Percentiles rank a stretch among this genome's conserved stretches.
phyloP scores from a whole-genome alignment of 1,140 invertebrate genomes.

The Neoseiulus cucumeris region DNA sequence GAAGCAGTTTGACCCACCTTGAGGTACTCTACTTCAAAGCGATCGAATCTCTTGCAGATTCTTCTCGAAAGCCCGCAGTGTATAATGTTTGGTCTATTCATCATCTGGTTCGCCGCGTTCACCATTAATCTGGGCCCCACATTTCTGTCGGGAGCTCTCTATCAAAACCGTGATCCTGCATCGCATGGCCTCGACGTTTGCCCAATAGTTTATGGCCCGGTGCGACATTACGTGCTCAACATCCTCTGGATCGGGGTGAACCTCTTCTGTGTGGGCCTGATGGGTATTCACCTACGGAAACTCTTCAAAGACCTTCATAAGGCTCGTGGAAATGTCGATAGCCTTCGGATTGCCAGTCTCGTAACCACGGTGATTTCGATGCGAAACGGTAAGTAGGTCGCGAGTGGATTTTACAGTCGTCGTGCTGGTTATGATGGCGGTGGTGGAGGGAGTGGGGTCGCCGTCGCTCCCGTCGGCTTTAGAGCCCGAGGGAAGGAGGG shows the following conservation, averaged over 20 bases:
- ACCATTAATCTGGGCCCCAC: slow-evolving; percentile 77
- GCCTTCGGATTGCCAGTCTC: slow-evolving; percentile 47
- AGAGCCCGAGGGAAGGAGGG: no score
- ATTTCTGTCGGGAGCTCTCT: slow-evolving; percentile 60
- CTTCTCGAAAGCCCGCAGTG: slow-evolving; percentile 64
- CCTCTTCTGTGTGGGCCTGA: slow-evolving; percentile 61
- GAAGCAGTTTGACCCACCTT: no score
- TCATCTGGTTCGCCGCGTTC: slow-evolving; percentile 64
- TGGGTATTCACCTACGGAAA: slow-evolving; percentile 58
- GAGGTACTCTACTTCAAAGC: no score
- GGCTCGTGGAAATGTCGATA: slow-evolving; percentile 45
- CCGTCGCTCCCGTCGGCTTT: no score
- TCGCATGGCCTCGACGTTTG: slow-evolving; percentile 45
- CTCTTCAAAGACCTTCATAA: slow-evolving; percentile 48
- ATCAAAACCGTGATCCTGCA: slow-evolving; percentile 37
- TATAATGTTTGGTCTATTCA: slow-evolving; percentile 70
- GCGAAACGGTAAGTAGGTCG: slow-evolving; percentile 15
- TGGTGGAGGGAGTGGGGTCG: slow-evolving; percentile 29
- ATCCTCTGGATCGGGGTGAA: slow-evolving; percentile 73
- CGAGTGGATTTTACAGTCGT: no score
- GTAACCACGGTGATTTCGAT: slow-evolving; percentile 51
- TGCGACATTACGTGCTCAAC: slow-evolving; percentile 68
- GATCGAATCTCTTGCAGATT: slow-evolving; percentile 27
- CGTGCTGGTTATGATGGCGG: slow-evolving; percentile 25
- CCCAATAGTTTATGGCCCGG: slow-evolving; percentile 47